Percentiles rank a stretch among this genome's conserved stretches.
These are phyloP conservation scores for Acyrthosiphon pisum DNA, from an alignment of 1,140 invertebrate genomes.

Conservation along the genomic window DNA sequence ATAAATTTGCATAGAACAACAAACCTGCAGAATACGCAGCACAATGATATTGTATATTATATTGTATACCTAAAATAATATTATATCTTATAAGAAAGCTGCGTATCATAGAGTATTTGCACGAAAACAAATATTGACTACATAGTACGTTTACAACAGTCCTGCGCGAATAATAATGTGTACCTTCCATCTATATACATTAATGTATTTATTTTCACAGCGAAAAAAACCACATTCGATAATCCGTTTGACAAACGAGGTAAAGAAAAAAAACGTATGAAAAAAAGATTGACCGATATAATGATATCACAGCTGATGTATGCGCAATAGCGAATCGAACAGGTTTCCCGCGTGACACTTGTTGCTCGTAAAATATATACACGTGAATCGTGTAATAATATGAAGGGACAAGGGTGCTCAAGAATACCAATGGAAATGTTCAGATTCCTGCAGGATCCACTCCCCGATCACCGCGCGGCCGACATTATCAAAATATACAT, in stretches of 20 bases:
- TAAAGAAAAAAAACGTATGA: neutral
- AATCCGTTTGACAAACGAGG: neutral
- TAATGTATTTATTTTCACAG: neutral
- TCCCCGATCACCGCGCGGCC: neutral
- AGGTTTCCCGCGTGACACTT: neutral
- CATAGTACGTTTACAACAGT: neutral
- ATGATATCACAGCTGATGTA: neutral
- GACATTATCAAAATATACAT: neutral
- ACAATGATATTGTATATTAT: neutral
- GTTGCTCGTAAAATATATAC: neutral
- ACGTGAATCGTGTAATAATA: neutral
- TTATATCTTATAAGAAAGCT: neutral
- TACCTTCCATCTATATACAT: neutral
- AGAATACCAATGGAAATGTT: neutral
- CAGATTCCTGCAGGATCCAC: neutral
- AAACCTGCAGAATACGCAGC: neutral
- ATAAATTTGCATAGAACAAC: constrained; percentile 2
- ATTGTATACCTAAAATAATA: neutral
- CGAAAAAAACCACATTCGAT: neutral
- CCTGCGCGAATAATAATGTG: neutral
- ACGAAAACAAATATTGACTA: neutral
- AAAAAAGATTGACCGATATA: neutral
- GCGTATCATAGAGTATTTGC: neutral
- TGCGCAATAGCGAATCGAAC: neutral
- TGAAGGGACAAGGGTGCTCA: neutral